Percentiles rank a stretch among this genome's conserved stretches.
Conservation (phyloP, 2,888 invertebrate genomes). For the Sipha maydis region DNA sequence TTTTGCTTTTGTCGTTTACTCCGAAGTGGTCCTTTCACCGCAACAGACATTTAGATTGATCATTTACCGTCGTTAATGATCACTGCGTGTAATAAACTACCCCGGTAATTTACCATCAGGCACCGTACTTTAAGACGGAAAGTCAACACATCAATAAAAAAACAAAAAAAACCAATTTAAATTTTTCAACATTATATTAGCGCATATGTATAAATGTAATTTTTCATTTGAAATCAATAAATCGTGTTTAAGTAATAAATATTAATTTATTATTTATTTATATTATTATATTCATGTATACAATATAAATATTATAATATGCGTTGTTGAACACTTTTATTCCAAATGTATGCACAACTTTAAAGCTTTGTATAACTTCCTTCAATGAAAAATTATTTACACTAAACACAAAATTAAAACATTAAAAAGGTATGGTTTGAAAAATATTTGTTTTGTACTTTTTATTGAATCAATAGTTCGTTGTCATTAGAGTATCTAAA, state of each 20-base stretch:
- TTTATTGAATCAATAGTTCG: not conserved
- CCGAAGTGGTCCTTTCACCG: not conserved
- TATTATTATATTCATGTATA: not conserved
- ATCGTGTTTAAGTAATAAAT: not conserved
- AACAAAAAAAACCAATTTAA: not conserved
- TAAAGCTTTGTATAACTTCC: too few species aligned
- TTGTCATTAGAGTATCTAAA: not conserved
- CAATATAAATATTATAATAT: not conserved
- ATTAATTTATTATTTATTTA: not conserved
- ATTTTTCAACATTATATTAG: not conserved
- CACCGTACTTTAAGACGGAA: not conserved
- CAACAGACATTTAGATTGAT: not conserved
- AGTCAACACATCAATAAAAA: not conserved
- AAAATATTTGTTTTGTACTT: not conserved
- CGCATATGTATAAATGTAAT: not conserved
- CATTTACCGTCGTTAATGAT: not conserved
- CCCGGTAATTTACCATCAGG: not conserved
- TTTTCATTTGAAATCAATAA: not conserved
- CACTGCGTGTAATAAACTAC: not conserved
- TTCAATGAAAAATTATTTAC: too few species aligned
- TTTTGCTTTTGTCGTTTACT: not conserved
- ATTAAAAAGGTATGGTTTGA: not conserved
- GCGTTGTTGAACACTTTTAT: not conserved
- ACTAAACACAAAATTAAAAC: not conserved
- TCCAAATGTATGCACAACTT: too few species aligned